A percentile compares a stretch with the other conserved stretches of the same genome.
These are phyloP conservation scores for Malurus splendens DNA, from an alignment of 2,797 vertebrate species.

Conservation along the genomic window DNA sequence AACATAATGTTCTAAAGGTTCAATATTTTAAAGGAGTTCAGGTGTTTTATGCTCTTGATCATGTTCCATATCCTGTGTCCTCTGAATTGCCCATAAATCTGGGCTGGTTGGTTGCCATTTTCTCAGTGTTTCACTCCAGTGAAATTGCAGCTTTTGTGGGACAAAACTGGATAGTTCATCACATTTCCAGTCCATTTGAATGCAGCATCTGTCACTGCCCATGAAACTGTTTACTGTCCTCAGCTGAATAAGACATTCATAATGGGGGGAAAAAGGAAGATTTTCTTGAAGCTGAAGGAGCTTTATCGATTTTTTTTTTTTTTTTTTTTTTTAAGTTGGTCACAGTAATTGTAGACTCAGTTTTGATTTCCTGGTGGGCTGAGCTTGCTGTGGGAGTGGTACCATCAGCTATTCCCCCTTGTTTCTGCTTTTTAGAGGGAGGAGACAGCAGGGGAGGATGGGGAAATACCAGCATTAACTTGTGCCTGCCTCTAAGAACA, in stretches of 20 bases:
- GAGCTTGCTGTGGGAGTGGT: neutral
- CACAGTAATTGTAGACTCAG: neutral
- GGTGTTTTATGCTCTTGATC: conserved; percentile 13
- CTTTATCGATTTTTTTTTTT: neutral
- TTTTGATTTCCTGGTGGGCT: neutral
- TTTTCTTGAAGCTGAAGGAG: neutral
- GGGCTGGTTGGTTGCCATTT: neutral
- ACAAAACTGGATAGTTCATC: neutral
- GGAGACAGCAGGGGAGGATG: neutral
- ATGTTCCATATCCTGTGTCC: neutral
- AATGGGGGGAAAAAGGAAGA: neutral
- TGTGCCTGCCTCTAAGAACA: neutral
- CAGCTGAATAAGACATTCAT: neutral
- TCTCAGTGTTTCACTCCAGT: neutral
- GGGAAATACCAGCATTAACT: neutral
- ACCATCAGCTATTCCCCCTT: neutral
- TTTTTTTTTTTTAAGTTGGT: neutral
- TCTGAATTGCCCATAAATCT: neutral
- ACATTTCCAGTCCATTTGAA: neutral
- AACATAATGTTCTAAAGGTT: neutral
- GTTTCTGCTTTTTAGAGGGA: neutral
- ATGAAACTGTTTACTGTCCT: neutral
- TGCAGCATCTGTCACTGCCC: neutral
- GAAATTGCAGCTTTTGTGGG: neutral
- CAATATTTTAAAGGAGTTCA: conserved; percentile 8